Conservation (phyloP, 2,888 invertebrate genomes). For the Brenthis hecate region DNA sequence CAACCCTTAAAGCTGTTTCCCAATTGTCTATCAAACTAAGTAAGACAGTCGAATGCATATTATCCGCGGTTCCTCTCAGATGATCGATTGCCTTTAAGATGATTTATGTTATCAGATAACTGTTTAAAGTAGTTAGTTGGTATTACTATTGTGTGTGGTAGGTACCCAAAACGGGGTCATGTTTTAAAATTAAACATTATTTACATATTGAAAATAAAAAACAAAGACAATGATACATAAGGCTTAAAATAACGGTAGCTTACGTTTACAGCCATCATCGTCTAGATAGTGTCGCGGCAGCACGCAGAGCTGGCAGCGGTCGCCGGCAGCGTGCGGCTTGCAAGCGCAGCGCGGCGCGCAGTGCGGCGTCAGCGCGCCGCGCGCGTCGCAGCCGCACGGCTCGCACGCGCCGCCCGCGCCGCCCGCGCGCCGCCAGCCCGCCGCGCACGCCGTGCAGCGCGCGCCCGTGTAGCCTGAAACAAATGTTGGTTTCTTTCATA, state of each 20-base stretch:
- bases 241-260: slow-evolving; percentile 38
- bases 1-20: too few relatives aligned
- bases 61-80: too few relatives aligned
- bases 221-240: too few relatives aligned
- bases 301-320: slow-evolving; percentile 91
- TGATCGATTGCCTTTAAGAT: too few relatives aligned
- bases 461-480: slow-evolving; percentile 84
- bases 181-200: too few relatives aligned
- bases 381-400: slow-evolving; percentile 87
- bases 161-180: too few relatives aligned
- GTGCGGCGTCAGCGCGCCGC: slow-evolving; percentile 84
- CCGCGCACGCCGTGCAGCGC: slow-evolving; percentile 89
- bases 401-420: slow-evolving; percentile 85
- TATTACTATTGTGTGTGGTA: too few relatives aligned
- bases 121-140: too few relatives aligned
- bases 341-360: slow-evolving; percentile 90
- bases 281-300: slow-evolving; percentile 88
- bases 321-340: slow-evolving; percentile 88
- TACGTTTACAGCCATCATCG: slow-evolving; percentile 57
- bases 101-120: too few relatives aligned
- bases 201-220: too few relatives aligned
- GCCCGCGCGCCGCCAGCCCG: slow-evolving; percentile 86
- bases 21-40: too few relatives aligned
- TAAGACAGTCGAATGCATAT: too few relatives aligned
- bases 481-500: neutral